Conservation (phyloP, 1,140 invertebrate genomes). For the Pogonognathellus flavescens region DNA sequence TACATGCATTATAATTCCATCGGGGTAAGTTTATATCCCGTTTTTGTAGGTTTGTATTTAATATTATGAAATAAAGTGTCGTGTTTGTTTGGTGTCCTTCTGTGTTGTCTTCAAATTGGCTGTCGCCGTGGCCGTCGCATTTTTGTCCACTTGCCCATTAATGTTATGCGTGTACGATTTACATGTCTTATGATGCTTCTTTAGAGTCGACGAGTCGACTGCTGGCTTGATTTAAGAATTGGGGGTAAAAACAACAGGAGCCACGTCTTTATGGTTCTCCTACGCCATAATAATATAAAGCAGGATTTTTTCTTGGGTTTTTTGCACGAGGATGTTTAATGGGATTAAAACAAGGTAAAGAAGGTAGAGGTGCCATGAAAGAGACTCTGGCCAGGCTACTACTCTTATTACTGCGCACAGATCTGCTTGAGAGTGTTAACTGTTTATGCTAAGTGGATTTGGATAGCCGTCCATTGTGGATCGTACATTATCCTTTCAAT, state of each 20-base stretch:
- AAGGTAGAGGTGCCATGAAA: too few relatives aligned
- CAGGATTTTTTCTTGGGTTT: background rate
- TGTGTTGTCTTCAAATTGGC: background rate
- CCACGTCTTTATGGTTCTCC: constrained; percentile 36
- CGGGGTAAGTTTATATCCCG: background rate
- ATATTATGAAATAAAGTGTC: constrained; percentile 7
- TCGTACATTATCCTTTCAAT: background rate
- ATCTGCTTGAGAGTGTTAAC: constrained; percentile 39
- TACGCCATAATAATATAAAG: constrained; percentile 8
- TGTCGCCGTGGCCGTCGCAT: constrained; percentile 28
- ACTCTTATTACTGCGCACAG: background rate
- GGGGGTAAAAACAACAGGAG: constrained; percentile 24
- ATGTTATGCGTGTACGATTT: background rate
- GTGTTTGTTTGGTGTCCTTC: constrained; percentile 6
- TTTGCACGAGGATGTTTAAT: background rate
- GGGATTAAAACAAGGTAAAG: background rate
- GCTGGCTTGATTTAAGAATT: constrained; percentile 30
- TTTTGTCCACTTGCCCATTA: constrained; percentile 4
- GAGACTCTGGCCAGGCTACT: constrained; percentile 1
- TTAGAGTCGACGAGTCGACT: background rate
- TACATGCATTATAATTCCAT: too few relatives aligned
- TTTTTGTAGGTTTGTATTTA: background rate
- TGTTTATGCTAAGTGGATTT: constrained; percentile 43
- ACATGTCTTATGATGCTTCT: background rate
- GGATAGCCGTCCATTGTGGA: background rate